Evolutionary conservation across 2,113 vertebrate genomes (phyloP).

Genomic region (Eurystomus gularis): DNA sequence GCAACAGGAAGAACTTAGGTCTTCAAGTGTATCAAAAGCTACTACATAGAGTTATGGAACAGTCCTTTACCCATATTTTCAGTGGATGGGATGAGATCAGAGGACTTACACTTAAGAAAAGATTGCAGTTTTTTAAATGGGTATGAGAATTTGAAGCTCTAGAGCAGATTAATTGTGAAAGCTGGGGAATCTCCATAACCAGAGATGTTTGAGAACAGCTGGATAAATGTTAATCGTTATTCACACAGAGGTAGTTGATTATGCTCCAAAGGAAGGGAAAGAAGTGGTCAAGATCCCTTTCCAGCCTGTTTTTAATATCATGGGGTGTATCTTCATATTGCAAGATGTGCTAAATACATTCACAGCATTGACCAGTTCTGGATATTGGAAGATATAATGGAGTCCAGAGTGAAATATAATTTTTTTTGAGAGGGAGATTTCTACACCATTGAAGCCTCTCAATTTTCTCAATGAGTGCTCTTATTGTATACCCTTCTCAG

Average conservation of each 20-base stretch:
- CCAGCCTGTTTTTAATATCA: background rate
- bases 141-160: background rate
- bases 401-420: background rate
- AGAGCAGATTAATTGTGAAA: background rate
- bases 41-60: background rate
- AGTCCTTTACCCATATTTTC: background rate
- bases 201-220: background rate
- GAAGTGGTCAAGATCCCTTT: background rate
- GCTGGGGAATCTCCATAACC: background rate
- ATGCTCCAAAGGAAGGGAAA: background rate
- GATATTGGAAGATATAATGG: background rate
- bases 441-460: background rate
- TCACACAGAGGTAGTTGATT: background rate
- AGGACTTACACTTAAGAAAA: background rate
- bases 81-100: background rate
- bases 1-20: background rate
- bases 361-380: background rate
- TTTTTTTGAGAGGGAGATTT: background rate
- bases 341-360: background rate
- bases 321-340: background rate
- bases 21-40: background rate
- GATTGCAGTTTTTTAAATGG: background rate
- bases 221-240: background rate
- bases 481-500: background rate
- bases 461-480: background rate